Base-by-base conservation (phyloP, 2,888 invertebrate genomes). In the Drosophila borealis region DNA sequence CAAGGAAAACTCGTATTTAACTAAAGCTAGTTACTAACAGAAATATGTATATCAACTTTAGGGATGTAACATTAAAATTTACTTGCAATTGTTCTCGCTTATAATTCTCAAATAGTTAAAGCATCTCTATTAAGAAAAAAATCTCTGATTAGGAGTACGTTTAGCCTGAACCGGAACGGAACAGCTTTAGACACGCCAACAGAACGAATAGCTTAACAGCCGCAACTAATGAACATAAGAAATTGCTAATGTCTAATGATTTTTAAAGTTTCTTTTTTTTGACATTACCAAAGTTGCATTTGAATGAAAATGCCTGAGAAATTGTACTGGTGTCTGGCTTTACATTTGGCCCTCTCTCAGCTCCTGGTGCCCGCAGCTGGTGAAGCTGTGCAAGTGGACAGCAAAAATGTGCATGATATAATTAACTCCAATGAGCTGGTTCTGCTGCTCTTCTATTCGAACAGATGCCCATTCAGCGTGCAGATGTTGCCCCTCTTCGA, bases 401-500 rank as follows among this genome's bases (percentile, higher is more conserved):
- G 4, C 0, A 13, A 49, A 0, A 81, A 79, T 46, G 1, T 70
- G 5, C 2, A 44, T 1, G 4, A 17, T 2, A 14, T 85, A 13
- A 3, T 65, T 5, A 2, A 44, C 0, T 49, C 60, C 61, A 96
- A 97, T 94, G 98, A 99, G 93, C 93, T 99, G 92, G 98, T 99
- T 60, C 96, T 99, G 92, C 95, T 99, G 57, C 98, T 98, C 93
- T 99, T 99, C 93, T 99, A 99, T 93, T 98, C 98, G 33, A 98
- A 98, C 90, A 98, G 98, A 98, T 99, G 99, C 93, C 95, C 96
- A 88, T 99, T 98, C 93, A 99, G 99, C 93, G 97, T 96, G 91
- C 94, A 97, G 93, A 93, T 99, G 88, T 96, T 96, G 92, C 99
- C 99, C 5, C 96, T 98, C 86, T 99, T 97, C 93, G 97, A 98